A percentile compares a stretch with the other conserved stretches of the same genome.
Evolutionary conservation across 2,113 vertebrate species (phyloP).

Genomic region (Hymenochirus boettgeri): DNA sequence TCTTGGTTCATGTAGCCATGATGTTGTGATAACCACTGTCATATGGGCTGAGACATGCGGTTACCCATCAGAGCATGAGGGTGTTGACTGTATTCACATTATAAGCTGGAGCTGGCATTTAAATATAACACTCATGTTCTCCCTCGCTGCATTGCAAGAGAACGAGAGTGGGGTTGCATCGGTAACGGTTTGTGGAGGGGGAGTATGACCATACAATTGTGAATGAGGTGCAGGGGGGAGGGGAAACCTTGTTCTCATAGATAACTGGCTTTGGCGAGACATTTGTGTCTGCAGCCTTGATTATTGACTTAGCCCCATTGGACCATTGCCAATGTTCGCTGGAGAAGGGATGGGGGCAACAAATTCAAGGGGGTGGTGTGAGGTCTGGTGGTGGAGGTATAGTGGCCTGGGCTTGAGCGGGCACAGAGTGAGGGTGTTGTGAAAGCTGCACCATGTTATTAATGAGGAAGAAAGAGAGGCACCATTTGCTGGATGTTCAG

Average conservation of each 20-base stretch:
- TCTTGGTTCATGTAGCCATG: conserved; percentile 98
- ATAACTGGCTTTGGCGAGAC: conserved; percentile 79
- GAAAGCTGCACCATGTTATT: conserved; percentile 83
- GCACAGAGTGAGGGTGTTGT: conserved; percentile 76
- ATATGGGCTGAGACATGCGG: conserved; percentile 94
- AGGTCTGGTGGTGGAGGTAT: conserved; percentile 90
- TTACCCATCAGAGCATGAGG: conserved; percentile 92
- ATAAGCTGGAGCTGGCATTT: conserved; percentile 91
- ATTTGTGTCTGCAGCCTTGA: conserved; percentile 91
- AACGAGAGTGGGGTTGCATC: conserved; percentile 90
- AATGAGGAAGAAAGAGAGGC: conserved; percentile 80
- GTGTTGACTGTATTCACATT: conserved; percentile 96
- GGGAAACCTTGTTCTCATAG: conserved; percentile 87
- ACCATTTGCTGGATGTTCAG: conserved; percentile 91
- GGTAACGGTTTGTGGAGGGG: conserved; percentile 83
- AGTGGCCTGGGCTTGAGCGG: conserved; percentile 85
- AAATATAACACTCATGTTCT: conserved; percentile 94
- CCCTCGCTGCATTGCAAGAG: conserved; percentile 83
- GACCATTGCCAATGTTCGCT: conserved; percentile 75
- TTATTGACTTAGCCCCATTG: conserved; percentile 79
- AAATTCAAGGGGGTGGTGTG: conserved; percentile 81
- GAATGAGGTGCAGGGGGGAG: no score
- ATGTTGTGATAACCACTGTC: conserved; percentile 90
- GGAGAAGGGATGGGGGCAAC: conserved; percentile 74
- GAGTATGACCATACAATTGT: conserved; percentile 84